A percentile compares a stretch with the other conserved stretches of the same genome.
Evolutionary conservation across 2,888 invertebrate species (phyloP).

Genomic region (Drosophila pegasa): DNA sequence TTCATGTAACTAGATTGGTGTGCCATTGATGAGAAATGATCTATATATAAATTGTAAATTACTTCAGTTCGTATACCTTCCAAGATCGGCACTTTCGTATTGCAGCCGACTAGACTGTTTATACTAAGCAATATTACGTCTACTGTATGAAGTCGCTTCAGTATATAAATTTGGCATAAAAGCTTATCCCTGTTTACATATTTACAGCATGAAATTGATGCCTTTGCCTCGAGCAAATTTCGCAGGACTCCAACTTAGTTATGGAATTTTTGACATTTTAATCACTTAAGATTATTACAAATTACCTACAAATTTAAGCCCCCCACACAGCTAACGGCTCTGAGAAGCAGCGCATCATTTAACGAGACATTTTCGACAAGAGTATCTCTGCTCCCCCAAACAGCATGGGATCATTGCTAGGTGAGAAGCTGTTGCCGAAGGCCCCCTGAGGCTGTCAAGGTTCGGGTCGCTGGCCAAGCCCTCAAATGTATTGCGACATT

Average conservation of each 20-base stretch:
- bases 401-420: conserved; percentile 25
- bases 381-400: conserved; percentile 4
- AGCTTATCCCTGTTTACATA: background rate
- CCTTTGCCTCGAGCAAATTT: background rate
- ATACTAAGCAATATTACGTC: background rate
- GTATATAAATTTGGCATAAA: too few species aligned
- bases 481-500: conserved; percentile 46
- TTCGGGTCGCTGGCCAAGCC: background rate
- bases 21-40: too few species aligned
- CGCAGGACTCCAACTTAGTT: background rate
- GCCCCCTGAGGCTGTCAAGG: conserved; percentile 13
- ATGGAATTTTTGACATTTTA: background rate
- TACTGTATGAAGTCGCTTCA: background rate
- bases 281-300: conserved; percentile 1
- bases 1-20: too few species aligned
- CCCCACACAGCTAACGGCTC: background rate
- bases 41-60: too few species aligned
- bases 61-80: background rate
- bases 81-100: too few species aligned
- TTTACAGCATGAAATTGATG: background rate
- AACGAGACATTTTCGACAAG: conserved; percentile 2
- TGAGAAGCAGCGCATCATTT: conserved; percentile 20
- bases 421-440: conserved; percentile 5
- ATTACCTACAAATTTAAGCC: background rate
- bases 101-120: background rate